These are phyloP conservation scores for Conus betulinus DNA, from an alignment of 1,140 invertebrate species.

Conservation along the genomic window DNA sequence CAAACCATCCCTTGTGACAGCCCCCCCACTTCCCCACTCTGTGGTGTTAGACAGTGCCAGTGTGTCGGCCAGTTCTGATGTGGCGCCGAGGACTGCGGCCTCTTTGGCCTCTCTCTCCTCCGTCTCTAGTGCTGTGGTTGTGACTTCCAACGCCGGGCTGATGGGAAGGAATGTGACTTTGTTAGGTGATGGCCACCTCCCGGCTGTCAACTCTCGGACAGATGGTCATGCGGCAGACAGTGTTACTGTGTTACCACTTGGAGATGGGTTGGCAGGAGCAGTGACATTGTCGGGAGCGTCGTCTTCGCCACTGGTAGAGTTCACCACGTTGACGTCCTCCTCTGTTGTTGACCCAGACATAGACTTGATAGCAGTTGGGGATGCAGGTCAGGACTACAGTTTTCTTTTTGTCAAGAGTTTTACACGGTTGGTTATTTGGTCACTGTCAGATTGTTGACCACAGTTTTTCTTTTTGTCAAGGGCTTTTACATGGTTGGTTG, in stretches of 20 bases:
- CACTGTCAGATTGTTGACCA: too few species aligned
- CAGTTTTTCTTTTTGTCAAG: too few species aligned
- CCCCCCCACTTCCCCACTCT: constrained; percentile 5
- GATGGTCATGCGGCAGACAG: not conserved
- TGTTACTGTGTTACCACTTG: not conserved
- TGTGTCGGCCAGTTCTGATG: not conserved
- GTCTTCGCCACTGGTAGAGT: not conserved
- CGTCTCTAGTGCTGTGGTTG: constrained; percentile 11
- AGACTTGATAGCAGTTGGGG: constrained; percentile 19
- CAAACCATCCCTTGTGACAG: not conserved
- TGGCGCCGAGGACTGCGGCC: not conserved
- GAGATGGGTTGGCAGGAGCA: not conserved
- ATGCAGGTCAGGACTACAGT: constrained; percentile 9
- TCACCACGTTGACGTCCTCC: not conserved
- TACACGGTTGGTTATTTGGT: too few species aligned
- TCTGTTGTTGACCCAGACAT: not conserved
- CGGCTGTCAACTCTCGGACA: not conserved
- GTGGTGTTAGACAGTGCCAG: not conserved
- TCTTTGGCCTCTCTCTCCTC: not conserved
- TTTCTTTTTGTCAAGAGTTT: not conserved
- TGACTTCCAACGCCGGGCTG: not conserved
- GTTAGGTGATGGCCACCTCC: not conserved
- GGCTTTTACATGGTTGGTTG: too few species aligned
- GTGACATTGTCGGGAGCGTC: not conserved
- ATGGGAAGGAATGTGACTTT: not conserved